Evolutionary conservation across 1,140 invertebrate species (phyloP).

Genomic region (Aphelenchoides besseyi): DNA sequence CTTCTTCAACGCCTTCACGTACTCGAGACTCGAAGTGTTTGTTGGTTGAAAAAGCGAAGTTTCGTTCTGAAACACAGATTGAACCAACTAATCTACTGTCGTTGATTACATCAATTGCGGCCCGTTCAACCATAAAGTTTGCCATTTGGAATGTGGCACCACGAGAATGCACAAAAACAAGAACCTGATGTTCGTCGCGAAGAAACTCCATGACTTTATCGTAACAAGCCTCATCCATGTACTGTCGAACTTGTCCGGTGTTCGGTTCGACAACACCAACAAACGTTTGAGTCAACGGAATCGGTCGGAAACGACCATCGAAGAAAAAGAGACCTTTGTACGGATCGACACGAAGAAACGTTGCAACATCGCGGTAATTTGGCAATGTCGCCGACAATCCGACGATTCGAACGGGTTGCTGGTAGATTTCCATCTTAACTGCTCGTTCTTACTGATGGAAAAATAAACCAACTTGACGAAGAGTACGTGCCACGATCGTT

Average conservation of each 20-base stretch:
- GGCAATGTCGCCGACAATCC: slow-evolving; percentile 97
- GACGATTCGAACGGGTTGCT: slow-evolving; percentile 89
- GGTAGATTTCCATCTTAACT: slow-evolving; percentile 77
- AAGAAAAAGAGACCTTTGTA: slow-evolving; percentile 91
- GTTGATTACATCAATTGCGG: slow-evolving; percentile 64
- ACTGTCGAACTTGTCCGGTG: slow-evolving; percentile 64
- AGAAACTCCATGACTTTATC: slow-evolving; percentile 45
- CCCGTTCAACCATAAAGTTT: slow-evolving; percentile 73
- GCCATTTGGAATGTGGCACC: slow-evolving; percentile 89
- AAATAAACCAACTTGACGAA: slow-evolving; percentile 74
- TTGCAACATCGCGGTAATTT: slow-evolving; percentile 92
- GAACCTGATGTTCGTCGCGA: slow-evolving; percentile 69
- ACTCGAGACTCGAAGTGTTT: slow-evolving; percentile 66
- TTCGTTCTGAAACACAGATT: slow-evolving; percentile 20
- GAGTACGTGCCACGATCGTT: slow-evolving; percentile 87
- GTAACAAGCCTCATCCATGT: slow-evolving; percentile 77
- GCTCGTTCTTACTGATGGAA: not conserved
- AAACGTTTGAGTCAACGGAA: slow-evolving; percentile 77
- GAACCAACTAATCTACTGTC: not conserved
- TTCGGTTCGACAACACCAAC: slow-evolving; percentile 23
- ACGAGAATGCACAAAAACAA: slow-evolving; percentile 97
- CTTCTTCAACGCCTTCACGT: not conserved
- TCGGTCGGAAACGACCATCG: slow-evolving; percentile 89
- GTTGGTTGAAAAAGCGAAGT: slow-evolving; percentile 68
- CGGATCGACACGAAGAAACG: slow-evolving; percentile 88